phyloP scores from a whole-genome alignment of 2,797 vertebrate species.

The Limosa lapponica region DNA sequence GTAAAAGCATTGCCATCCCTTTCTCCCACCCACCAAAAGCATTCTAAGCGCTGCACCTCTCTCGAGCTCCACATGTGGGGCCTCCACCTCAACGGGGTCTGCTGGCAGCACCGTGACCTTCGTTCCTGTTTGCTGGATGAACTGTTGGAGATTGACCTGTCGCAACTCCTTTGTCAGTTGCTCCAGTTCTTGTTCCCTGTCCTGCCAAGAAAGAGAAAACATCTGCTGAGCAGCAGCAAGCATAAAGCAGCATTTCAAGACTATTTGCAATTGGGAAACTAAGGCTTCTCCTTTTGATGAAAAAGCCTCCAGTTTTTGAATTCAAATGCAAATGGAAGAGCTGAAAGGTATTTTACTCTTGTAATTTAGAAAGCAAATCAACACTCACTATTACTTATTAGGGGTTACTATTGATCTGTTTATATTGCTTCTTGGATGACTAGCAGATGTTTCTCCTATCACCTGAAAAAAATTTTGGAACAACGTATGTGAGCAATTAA shows the following conservation, averaged over 20 bases:
- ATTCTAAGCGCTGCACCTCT: conserved; percentile 73
- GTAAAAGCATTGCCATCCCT: background rate
- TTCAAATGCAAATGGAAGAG: background rate
- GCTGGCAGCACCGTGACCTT: conserved; percentile 96
- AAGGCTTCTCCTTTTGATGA: background rate
- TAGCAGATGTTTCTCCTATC: background rate
- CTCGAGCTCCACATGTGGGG: conserved; percentile 69
- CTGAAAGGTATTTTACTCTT: background rate
- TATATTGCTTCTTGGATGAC: background rate
- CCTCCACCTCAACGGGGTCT: conserved; percentile 87
- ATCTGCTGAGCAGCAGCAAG: background rate
- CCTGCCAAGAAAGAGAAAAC: conserved; percentile 75
- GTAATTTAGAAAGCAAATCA: background rate
- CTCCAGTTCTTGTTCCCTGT: conserved; percentile 94
- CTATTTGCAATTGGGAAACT: background rate
- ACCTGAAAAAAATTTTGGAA: background rate
- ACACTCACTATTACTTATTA: background rate
- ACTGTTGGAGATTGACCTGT: conserved; percentile 98
- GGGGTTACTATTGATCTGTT: background rate
- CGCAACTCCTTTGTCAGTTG: conserved; percentile 96
- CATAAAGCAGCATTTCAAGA: background rate
- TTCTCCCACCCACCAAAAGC: background rate
- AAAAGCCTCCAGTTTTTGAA: background rate
- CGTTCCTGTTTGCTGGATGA: conserved; percentile 97
- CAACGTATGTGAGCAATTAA: background rate